Evolutionary conservation across 2,113 vertebrate species (phyloP).

Genomic region (Nannobrachium achirus): DNA sequence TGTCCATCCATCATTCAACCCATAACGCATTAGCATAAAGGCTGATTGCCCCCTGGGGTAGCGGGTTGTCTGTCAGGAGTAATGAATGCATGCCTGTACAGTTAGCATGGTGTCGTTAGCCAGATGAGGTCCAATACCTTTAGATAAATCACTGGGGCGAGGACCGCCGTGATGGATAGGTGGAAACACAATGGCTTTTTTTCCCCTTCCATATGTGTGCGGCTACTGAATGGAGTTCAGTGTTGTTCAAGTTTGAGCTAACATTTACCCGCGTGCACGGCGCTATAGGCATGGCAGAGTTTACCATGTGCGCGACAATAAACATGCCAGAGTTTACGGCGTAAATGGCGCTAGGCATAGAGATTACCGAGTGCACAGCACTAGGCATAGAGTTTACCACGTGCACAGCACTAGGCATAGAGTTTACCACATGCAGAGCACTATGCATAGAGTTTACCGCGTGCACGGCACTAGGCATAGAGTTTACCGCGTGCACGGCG

Average conservation of each 20-base stretch:
- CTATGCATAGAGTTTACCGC: neutral
- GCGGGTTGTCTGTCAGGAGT: constrained; percentile 45
- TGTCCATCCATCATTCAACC: constrained; percentile 66
- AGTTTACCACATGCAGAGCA: too few relatives aligned
- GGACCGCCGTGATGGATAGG: constrained; percentile 56
- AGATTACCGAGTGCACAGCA: too few relatives aligned
- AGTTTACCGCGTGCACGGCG: neutral
- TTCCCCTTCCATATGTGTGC: constrained; percentile 55
- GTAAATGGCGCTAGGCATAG: too few relatives aligned
- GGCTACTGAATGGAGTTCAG: neutral
- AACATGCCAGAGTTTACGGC: neutral
- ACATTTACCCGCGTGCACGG: too few relatives aligned
- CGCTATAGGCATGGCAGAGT: neutral
- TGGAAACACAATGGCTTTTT: constrained; percentile 48
- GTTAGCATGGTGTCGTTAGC: constrained; percentile 61
- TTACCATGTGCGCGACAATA: neutral
- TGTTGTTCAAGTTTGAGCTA: too few relatives aligned
- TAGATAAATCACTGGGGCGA: constrained; percentile 57
- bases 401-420: neutral
- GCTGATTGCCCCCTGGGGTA: constrained; percentile 64
- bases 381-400: too few relatives aligned
- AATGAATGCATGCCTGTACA: constrained; percentile 70
- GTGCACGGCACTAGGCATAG: too few relatives aligned
- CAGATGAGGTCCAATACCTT: constrained; percentile 71
- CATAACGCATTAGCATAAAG: constrained; percentile 62